These are phyloP conservation scores for Pyrrhia umbra DNA, from an alignment of 2,888 invertebrate species.

Conservation along the genomic window DNA sequence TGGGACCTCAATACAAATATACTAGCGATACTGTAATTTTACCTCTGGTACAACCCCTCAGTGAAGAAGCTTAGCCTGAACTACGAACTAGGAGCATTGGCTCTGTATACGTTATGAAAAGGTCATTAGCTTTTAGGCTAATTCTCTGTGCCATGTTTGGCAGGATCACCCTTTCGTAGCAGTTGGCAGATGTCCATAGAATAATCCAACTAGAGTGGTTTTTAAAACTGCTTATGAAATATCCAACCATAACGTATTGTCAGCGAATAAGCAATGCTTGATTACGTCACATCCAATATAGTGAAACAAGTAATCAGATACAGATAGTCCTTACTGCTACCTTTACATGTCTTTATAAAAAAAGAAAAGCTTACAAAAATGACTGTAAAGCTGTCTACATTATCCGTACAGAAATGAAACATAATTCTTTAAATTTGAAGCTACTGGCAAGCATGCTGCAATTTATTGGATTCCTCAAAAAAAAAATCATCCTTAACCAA, in stretches of 20 bases:
- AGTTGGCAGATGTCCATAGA: constrained; percentile 1
- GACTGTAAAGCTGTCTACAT: no score
- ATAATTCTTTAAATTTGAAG: no score
- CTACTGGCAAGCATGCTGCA: no score
- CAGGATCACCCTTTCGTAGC: background rate
- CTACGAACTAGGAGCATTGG: constrained; percentile 1
- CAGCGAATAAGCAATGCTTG: no score
- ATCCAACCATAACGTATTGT: background rate
- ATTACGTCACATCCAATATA: no score
- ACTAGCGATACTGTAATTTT: background rate
- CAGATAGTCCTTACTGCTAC: no score
- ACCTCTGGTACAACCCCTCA: background rate
- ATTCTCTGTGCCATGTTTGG: background rate
- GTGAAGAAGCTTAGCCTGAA: background rate
- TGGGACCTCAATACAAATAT: background rate
- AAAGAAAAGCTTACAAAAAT: no score
- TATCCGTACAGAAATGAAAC: no score
- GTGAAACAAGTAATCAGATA: no score
- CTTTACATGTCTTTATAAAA: no score
- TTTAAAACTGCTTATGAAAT: background rate
- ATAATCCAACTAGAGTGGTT: background rate
- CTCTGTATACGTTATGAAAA: background rate
- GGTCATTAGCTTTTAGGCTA: background rate
- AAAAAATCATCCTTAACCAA: no score
- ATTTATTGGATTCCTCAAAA: no score